These are phyloP conservation scores for Harpalus rufipes DNA, from an alignment of 2,888 invertebrate species.

Conservation along the genomic window DNA sequence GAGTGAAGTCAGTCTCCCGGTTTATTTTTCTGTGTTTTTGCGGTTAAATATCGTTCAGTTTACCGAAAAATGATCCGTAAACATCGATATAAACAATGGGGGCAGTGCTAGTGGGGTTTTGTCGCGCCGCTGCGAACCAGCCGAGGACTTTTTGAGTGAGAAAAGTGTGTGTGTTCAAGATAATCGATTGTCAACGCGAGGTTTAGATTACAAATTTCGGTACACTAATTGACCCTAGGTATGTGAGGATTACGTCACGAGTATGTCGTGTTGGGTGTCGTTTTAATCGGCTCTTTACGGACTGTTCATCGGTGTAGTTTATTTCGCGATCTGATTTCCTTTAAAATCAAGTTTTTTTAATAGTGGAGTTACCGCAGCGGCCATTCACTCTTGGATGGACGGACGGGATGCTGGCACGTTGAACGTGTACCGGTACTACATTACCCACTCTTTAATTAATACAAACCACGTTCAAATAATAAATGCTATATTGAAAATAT, in stretches of 20 bases:
- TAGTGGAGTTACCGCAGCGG: conserved; percentile 69
- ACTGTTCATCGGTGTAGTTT: conserved; percentile 66
- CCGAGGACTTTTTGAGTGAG: conserved; percentile 70
- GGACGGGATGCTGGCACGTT: conserved; percentile 67
- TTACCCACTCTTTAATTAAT: conserved; percentile 70
- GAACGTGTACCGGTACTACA: conserved; percentile 73
- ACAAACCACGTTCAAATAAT: not conserved
- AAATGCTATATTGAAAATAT: not conserved
- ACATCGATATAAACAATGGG: conserved; percentile 64
- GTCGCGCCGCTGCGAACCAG: conserved; percentile 65
- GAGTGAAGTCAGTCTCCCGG: conserved; percentile 75
- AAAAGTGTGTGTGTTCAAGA: conserved; percentile 75
- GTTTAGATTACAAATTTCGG: conserved; percentile 79
- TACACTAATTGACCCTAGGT: conserved; percentile 79
- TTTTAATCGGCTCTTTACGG: conserved; percentile 72
- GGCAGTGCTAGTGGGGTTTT: conserved; percentile 55
- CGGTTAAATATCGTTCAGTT: conserved; percentile 63
- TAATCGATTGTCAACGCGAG: conserved; percentile 80
- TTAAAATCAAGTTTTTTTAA: conserved; percentile 69
- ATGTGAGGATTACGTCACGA: conserved; percentile 74
- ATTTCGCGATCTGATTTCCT: conserved; percentile 68
- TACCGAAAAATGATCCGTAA: conserved; percentile 58
- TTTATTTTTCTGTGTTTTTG: conserved; percentile 73
- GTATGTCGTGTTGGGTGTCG: conserved; percentile 76
- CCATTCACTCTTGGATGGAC: conserved; percentile 72